Evolutionary conservation across 2,797 vertebrate species (phyloP).

Genomic region (Pachyuromys duprasi): DNA sequence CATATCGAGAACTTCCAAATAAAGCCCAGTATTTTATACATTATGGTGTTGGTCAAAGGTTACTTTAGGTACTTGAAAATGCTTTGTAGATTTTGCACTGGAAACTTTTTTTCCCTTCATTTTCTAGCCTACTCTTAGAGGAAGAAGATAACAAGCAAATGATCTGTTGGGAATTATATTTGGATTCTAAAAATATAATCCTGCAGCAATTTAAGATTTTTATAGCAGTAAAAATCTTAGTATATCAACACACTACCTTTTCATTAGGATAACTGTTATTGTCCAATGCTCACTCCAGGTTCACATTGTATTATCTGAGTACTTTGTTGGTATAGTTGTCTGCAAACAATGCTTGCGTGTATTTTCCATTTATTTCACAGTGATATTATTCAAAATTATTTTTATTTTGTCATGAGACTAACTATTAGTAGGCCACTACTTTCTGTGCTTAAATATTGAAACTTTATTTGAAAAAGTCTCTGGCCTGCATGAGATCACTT

Average conservation of each 20-base stretch:
- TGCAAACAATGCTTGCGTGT: not conserved
- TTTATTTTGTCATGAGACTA: not conserved
- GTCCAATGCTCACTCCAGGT: not conserved
- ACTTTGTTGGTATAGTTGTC: not conserved
- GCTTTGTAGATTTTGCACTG: not conserved
- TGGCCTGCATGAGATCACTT: not conserved
- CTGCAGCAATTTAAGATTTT: not conserved
- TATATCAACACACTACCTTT: not conserved
- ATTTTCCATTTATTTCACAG: conserved; percentile 16
- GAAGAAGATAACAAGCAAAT: not conserved
- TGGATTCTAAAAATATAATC: conserved; percentile 7
- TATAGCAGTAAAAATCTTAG: conserved; percentile 1
- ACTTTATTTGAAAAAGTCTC: not conserved
- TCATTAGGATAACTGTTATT: not conserved
- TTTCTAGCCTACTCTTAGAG: not conserved
- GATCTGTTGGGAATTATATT: not conserved
- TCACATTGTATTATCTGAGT: not conserved
- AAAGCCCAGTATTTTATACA: not conserved
- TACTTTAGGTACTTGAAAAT: not conserved
- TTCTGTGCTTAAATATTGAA: not conserved
- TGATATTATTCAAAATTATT: conserved; percentile 17
- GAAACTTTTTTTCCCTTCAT: not conserved
- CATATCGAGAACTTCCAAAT: not conserved
- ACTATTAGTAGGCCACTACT: not conserved
- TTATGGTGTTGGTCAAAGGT: not conserved